Base-by-base conservation (phyloP, 2,113 vertebrate genomes). In the Spilogale gracilis region DNA sequence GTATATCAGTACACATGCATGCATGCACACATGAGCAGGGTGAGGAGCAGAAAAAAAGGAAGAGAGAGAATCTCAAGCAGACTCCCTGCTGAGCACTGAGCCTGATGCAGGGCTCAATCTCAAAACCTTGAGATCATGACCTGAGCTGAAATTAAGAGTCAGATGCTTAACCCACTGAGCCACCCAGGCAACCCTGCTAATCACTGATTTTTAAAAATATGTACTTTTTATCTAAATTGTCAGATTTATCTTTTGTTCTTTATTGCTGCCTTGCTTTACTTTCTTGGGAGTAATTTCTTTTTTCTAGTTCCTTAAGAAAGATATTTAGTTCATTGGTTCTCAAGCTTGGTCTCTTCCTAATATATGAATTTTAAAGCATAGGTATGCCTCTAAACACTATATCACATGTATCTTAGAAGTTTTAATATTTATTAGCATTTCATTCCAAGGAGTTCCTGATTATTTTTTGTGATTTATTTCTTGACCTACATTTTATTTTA, bases 401-500 rank as follows among this genome's bases (percentile, higher is more conserved):
- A 48, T 56, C 61, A 45, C 8, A 7, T 48, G 2, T 27, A 6
- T 90, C 12, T 87, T 6, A 4, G 32, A 81, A 43, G 6, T 81
- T 1, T 30, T 78, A 1, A 9, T 60, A 18, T 91, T 74, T 23
- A 32, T 25, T 88, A 32, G 23, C 25, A 65, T 80, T 84, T 80
- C 27, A 18, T 61, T 91, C 16, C 45, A 76, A 71, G 82, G 6
- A 9, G 38, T 32, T 87, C 32, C 6, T 38, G 14, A 76, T 84
- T 94, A 11, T 38, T 23, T 67, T 92, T 32, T 67, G 20, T 81
- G 60, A 71, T 54, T 50, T 67, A 65, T 84, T 86, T 90, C 71
- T 74, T 88, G 16, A 52, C 61, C 30, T 3, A 60, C 3, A 81
- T 56, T 61, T 58, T 90, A 67, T 58, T 86, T 78, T 8, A 54